Evolutionary conservation across 2,797 vertebrate genomes (phyloP).

Genomic region (Poecilia gillii): DNA sequence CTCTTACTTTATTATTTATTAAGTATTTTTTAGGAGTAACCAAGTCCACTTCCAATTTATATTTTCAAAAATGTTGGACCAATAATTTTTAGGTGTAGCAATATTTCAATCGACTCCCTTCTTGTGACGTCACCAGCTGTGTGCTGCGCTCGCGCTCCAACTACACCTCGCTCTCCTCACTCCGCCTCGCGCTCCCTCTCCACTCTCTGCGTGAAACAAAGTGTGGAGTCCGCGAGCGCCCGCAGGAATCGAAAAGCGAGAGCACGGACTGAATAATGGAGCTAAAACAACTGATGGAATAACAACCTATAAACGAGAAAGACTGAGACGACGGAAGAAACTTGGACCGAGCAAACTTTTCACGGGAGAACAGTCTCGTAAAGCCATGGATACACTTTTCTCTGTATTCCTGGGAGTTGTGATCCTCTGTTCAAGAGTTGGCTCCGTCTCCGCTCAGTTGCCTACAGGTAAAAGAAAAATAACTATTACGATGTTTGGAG

Average conservation of each 20-base stretch:
- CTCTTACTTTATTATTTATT: too few relatives aligned
- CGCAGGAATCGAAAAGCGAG: slow-evolving; percentile 59
- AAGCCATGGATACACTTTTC: slow-evolving; percentile 74
- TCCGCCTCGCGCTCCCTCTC: slow-evolving; percentile 36
- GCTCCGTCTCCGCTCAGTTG: slow-evolving; percentile 52
- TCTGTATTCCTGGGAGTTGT: slow-evolving; percentile 63
- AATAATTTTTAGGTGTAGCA: neutral
- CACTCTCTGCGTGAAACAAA: slow-evolving; percentile 66
- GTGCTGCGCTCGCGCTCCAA: slow-evolving; percentile 19
- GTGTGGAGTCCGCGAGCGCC: slow-evolving; percentile 63
- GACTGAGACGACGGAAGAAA: slow-evolving; percentile 23
- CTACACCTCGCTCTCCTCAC: slow-evolving; percentile 10
- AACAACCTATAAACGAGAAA: slow-evolving; percentile 9
- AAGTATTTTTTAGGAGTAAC: too few relatives aligned
- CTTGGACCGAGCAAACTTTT: slow-evolving; percentile 54
- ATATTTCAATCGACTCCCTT: slow-evolving; percentile 24
- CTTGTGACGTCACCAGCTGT: slow-evolving; percentile 63
- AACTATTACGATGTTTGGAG: neutral
- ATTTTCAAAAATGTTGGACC: too few relatives aligned
- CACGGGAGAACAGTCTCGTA: slow-evolving; percentile 29
- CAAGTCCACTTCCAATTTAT: too few relatives aligned
- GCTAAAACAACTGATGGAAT: slow-evolving; percentile 63
- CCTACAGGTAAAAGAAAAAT: slow-evolving; percentile 66
- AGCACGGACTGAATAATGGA: slow-evolving; percentile 66
- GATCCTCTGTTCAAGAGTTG: slow-evolving; percentile 45